A percentile compares a stretch with the other conserved stretches of the same genome.
Conservation (phyloP, 2,113 vertebrate species). For the Phyllopteryx taeniolatus region DNA sequence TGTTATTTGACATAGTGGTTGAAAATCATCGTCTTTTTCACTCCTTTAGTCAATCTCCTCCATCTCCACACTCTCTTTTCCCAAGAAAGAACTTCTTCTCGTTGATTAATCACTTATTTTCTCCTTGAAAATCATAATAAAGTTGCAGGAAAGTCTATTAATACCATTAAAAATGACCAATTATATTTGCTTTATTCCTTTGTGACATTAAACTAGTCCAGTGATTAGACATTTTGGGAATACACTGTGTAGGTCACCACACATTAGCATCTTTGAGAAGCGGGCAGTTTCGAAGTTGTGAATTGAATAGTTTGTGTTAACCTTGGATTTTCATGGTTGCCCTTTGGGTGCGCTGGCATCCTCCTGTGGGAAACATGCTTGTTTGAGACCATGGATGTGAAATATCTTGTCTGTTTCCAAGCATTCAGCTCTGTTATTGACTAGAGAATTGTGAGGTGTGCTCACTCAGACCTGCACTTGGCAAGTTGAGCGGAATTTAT, state of each 20-base stretch:
- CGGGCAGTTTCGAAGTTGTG: background rate
- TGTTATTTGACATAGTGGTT: too few species aligned
- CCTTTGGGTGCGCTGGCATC: background rate
- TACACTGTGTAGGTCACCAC: background rate
- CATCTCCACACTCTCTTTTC: too few species aligned
- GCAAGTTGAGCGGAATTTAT: background rate
- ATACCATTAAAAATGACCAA: constrained; percentile 17
- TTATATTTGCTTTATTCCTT: background rate
- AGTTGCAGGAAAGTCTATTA: constrained; percentile 1
- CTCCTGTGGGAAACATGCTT: background rate
- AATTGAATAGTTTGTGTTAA: background rate
- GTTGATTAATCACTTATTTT: too few species aligned
- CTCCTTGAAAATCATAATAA: too few species aligned
- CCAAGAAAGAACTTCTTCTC: too few species aligned
- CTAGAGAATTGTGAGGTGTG: background rate
- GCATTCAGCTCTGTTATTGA: background rate
- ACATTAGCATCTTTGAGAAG: constrained; percentile 9
- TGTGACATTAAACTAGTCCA: constrained; percentile 11
- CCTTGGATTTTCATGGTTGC: background rate
- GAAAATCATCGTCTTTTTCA: too few species aligned
- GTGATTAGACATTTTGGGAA: constrained; percentile 17
- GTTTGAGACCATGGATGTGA: background rate
- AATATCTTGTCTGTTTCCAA: background rate
- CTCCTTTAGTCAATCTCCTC: too few species aligned
- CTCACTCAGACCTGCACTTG: background rate